Evolutionary conservation across 2,113 vertebrate genomes (phyloP), one percentile per base, ranked within the genome.

Genomic region (Opisthocomus hoazin): DNA sequence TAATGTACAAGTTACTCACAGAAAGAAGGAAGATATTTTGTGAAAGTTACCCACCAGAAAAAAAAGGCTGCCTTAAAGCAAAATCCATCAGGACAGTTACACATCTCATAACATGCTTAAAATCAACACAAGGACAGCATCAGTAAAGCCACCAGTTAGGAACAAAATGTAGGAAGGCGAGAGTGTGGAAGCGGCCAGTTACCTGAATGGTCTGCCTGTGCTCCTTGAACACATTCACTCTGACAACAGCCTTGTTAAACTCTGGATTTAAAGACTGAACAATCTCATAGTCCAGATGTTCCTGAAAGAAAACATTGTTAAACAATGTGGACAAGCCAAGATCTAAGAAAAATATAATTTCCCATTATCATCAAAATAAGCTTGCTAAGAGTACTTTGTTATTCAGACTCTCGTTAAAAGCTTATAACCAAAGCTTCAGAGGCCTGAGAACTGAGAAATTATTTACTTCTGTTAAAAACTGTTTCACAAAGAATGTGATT

Each of bases 201-300:
- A 99, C 99, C 99, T 99, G 99, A 87, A 99, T 99, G 9, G 99
- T 99, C 97, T 99, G 99, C 29, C 99, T 98, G 94, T 99, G 99
- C 94, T 99, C 99, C 92, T 99, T 99, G 97, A 99, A 99, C 58
- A 99, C 98, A 26, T 99, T 99, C 65, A 99, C 99, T 75, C 99
- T 97, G 82, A 99, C 99, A 76, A 99, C 99, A 4, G 99, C 99
- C 97, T 99, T 99, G 98, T 99, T 99, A 97, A 99, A 99, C 93
- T 99, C 99, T 0, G 99, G 99, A 84, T 99, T 99, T 87, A 99
- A 97, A 43, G 99, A 99, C 97, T 99, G 99, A 94, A 99, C 98
- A 37, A 99, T 99, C 97, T 99, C 99, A 86, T 99, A 99, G 96
- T 99, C 99, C 48, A 99, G 97, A 88, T 99, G 99, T 84, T 99